Evolutionary conservation across 2,797 vertebrate species (phyloP), one percentile per base, ranked within the genome.

Genomic region (Vespertilio murinus): DNA sequence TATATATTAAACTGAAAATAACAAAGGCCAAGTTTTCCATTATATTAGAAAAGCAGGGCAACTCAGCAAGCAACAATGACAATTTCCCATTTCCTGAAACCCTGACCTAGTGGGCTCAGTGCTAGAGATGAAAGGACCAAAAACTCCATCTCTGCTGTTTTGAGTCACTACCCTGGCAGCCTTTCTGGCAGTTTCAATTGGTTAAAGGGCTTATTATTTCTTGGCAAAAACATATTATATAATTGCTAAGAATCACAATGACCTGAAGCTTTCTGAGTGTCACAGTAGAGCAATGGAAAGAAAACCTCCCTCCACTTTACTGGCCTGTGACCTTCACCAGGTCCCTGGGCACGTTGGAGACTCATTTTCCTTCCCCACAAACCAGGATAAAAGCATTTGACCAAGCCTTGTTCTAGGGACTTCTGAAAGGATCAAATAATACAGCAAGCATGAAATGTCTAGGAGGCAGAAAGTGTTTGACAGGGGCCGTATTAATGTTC

Each of bases 131-230:
- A 91, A 90, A 92, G 52, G n/a, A 88, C 61, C 8, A 22, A 40
- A 93, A 85, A 16, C 25, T 88, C 74, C 52, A 45, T 71, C 79
- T 92, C 30, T 81, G 69, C 30, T 74, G 45, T 79, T 78, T n/a
- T 91, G 79, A 90, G 70, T 77, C 94, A 90, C 25, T 93, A 22
- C 5, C 70, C 8, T 71, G 40, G 13, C 73, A 95, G 73, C 30
- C n/a, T 84, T 77, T 65, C 71, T 93, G 90, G 45, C 52, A 67
- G 52, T 56, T 95, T 95, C 71, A 71, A 59, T 8, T 87, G 65
- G 52, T 83, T 92, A 93, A 97, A 94, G 75, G 42, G 54, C 47
- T 56, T 85, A 80, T 56, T 35, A 93, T 75, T 94, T 95, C 88
- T 86, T 79, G 75, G 47, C 75, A 88, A 93, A 92, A 93, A 79